Evolutionary conservation across 2,888 invertebrate species (phyloP).

Genomic region (Neelides folsomi): DNA sequence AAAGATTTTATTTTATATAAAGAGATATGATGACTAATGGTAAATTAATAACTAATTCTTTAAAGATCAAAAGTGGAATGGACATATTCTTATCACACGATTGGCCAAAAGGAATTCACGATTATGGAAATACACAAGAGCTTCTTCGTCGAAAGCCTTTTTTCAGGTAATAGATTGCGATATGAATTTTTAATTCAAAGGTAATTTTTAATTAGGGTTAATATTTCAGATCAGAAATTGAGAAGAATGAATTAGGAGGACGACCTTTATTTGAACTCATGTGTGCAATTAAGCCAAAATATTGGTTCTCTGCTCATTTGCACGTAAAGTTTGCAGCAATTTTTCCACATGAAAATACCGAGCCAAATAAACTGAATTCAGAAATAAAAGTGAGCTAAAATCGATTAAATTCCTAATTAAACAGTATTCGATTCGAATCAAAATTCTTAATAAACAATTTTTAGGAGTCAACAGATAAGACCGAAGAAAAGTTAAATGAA

Average conservation of each 20-base stretch:
- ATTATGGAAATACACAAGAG: constrained; percentile 62
- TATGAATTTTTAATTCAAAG: background rate
- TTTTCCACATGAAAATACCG: constrained; percentile 52
- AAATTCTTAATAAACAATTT: no score
- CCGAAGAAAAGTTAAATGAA: background rate
- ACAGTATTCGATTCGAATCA: no score
- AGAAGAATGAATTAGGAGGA: constrained; percentile 70
- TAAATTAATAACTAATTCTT: no score
- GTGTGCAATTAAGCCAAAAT: constrained; percentile 62
- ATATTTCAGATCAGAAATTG: constrained; percentile 58
- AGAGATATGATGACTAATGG: no score
- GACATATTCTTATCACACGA: constrained; percentile 93
- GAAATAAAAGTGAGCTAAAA: no score
- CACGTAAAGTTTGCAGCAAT: constrained; percentile 90
- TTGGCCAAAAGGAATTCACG: constrained; percentile 83
- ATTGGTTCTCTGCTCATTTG: constrained; percentile 96
- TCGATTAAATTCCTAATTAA: no score
- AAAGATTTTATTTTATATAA: no score
- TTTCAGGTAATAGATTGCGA: constrained; percentile 49
- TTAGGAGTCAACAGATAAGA: background rate
- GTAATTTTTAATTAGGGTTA: background rate
- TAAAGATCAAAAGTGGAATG: constrained; percentile 44
- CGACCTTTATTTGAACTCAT: constrained; percentile 70
- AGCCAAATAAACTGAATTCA: background rate
- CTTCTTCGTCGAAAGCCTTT: constrained; percentile 65